phyloP scores from a whole-genome alignment of 92 coral and sea anemone genomes.

The Phenganax subtilis region DNA sequence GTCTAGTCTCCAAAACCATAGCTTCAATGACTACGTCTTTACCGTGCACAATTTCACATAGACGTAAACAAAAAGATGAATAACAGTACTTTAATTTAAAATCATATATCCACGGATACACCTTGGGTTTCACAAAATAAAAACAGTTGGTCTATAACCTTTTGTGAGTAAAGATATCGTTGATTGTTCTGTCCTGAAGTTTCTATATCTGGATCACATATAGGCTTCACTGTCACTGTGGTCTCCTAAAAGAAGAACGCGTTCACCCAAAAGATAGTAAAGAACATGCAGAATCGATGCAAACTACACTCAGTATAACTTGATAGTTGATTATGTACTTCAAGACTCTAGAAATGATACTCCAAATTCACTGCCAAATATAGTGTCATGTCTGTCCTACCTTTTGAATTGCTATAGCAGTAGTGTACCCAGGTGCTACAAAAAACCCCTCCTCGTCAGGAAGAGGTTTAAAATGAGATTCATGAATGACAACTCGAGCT shows the following conservation, averaged over 20 bases:
- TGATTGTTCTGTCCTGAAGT: not conserved
- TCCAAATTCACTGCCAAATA: not conserved
- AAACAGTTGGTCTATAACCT: not conserved
- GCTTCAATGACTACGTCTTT: no score
- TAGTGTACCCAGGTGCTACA: constrained; percentile 35
- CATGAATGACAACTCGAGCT: constrained; percentile 34
- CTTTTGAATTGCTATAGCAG: constrained; percentile 26
- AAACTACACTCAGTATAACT: not conserved
- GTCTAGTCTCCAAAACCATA: no score
- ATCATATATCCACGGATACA: no score
- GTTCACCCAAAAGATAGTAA: not conserved
- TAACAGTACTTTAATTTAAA: no score
- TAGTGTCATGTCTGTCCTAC: not conserved
- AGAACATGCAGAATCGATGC: not conserved
- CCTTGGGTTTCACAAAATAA: no score
- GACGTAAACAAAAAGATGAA: no score
- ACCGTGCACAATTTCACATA: no score
- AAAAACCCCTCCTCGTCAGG: constrained; percentile 40
- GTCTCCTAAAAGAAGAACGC: not conserved
- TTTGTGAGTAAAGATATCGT: constrained; percentile 26
- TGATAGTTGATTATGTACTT: no score
- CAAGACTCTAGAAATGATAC: no score
- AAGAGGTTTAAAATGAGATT: constrained; percentile 5
- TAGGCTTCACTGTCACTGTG: constrained; percentile 29
- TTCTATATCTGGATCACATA: constrained; percentile 28